Evolutionary conservation across 2,888 invertebrate genomes (phyloP).

Genomic region (Meteorus cinctellus): DNA sequence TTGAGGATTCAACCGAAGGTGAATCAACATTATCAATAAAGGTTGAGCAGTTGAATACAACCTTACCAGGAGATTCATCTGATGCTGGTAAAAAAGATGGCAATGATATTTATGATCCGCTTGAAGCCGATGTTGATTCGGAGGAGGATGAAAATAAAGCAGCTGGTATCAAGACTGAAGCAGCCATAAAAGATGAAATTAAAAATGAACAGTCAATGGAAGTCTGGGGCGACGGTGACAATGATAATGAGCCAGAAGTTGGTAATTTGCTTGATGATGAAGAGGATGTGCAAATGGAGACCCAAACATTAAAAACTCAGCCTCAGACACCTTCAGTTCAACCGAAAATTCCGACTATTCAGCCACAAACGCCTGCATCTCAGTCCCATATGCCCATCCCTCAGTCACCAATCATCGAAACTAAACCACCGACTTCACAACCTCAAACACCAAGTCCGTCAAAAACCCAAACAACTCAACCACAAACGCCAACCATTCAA

Average conservation of each 20-base stretch:
- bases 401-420: too few relatives aligned
- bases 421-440: too few relatives aligned
- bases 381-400: not conserved
- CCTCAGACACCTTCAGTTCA: slow-evolving; percentile 28
- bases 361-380: not conserved
- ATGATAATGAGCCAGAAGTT: slow-evolving; percentile 62
- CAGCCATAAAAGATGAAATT: slow-evolving; percentile 41
- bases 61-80: slow-evolving; percentile 27
- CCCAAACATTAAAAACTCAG: slow-evolving; percentile 14
- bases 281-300: slow-evolving; percentile 55
- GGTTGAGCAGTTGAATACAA: not conserved
- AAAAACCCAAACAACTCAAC: not conserved
- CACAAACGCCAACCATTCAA: slow-evolving; percentile 23
- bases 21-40: not conserved
- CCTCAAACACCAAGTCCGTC: too few relatives aligned
- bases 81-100: slow-evolving; percentile 56
- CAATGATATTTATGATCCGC: slow-evolving; percentile 66
- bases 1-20: not conserved
- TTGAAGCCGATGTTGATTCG: slow-evolving; percentile 65
- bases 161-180: slow-evolving; percentile 50
- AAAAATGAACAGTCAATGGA: slow-evolving; percentile 30
- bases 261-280: slow-evolving; percentile 66
- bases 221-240: slow-evolving; percentile 63
- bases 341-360: slow-evolving; percentile 18
- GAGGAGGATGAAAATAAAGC: slow-evolving; percentile 59